phyloP scores from a whole-genome alignment of 2,888 invertebrate genomes.

The Clunio marinus region DNA sequence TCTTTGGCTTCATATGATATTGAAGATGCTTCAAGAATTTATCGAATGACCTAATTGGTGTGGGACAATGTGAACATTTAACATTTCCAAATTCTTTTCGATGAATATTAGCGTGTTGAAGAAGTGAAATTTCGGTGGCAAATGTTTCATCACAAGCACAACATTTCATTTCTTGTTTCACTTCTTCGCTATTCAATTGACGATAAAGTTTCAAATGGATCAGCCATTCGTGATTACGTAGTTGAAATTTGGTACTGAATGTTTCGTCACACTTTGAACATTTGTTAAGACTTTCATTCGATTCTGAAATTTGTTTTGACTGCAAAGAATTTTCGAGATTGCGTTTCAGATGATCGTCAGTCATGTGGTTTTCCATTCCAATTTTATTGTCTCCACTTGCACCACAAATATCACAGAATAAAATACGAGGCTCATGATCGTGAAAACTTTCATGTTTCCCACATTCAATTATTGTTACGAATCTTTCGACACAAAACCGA shows the following conservation, averaged over 20 bases:
- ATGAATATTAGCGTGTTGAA: background rate
- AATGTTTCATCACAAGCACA: background rate
- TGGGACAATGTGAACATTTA: no score
- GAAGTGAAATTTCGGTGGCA: background rate
- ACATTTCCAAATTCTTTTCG: background rate
- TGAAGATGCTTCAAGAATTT: conserved; percentile 50
- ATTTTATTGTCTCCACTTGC: background rate
- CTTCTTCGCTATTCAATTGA: background rate
- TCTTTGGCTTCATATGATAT: conserved; percentile 55
- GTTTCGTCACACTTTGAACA: background rate
- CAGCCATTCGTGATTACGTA: background rate
- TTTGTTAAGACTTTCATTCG: no score
- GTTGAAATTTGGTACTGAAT: background rate
- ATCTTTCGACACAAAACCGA: background rate
- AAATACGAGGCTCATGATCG: background rate
- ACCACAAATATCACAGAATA: conserved; percentile 2
- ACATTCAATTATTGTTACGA: background rate
- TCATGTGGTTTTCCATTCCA: conserved; percentile 29
- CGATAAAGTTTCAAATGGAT: background rate
- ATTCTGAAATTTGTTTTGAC: background rate
- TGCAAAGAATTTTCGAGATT: background rate
- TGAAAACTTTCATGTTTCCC: background rate
- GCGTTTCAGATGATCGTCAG: conserved; percentile 19
- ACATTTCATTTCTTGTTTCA: background rate
- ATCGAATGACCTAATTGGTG: no score